Evolutionary conservation across 2,888 invertebrate genomes (phyloP), one percentile per base, ranked within the genome.

Genomic region (Stegana nigrithorax): DNA sequence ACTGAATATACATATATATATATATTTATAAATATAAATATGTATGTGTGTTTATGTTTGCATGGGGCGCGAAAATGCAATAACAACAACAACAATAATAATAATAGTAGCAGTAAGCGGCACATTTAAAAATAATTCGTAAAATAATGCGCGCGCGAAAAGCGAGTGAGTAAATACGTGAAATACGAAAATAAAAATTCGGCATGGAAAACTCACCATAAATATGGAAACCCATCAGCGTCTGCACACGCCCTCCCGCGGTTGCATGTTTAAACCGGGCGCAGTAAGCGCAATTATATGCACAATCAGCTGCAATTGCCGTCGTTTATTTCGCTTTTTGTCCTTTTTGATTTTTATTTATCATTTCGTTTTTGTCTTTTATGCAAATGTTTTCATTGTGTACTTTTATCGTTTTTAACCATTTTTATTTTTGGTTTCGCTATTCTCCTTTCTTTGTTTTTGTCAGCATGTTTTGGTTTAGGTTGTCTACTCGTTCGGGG

Each of bases 81-180:
- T 32, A 32, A 53, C 51, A 27, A 47, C 8, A 21, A 45, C 5
- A 45, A 21, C 19, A 45, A 45, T 19, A 21, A 12, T 21, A 45
- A 19, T 12, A 21, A 19, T n/a, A 47, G 17, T 17, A 14, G 6
- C 47, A 47, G 47, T 10, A 55, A 55, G 53, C 53, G 53, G 53
- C 53, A 36, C 32, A 55, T 55, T 55, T 55, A 55, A 55, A 55
- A 55, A 55, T 55, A 55, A 55, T 55, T 55, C 36, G 53, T 32
- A 32, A 55, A 21, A 55, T 55, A 55, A 55, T 55, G 32, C 53
- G 21, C 32, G 17, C 25, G 25, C 21, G n/a, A 36, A 27, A 23
- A 47, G 25, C 25, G 12, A 6, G 47, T 17, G 14, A 39, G 14
- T n/a, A 39, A 39, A 39, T 14, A 14, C 6, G n/a, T n/a, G n/a